Evolutionary conservation across 2,113 vertebrate genomes (phyloP), one percentile per base, ranked within the genome.

Genomic region (Tinamus guttatus): DNA sequence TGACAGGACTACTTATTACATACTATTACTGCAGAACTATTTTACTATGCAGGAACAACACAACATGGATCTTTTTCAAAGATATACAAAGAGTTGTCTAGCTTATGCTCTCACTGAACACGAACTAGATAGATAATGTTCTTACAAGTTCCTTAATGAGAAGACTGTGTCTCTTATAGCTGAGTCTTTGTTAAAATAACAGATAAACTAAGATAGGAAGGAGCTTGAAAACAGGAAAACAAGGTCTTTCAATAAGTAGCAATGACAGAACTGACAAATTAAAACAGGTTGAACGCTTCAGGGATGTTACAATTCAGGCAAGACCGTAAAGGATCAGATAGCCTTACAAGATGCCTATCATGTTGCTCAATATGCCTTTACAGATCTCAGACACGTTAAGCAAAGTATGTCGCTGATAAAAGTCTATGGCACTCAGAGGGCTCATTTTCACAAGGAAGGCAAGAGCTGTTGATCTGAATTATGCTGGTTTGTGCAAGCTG

Each of bases 151-250:
- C 85, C 45, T 86, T 90, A 91, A 88, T 83, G 51, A 81, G 59
- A 85, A 43, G 27, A 34, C 56, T 64, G 6, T 60, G 28, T 81
- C 71, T 90, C 12, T 16, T 69, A 2, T 74, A 93, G 64, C 60
- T 59, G 24, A 91, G 27, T 59, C 47, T 93, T 87, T 91, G 56
- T 86, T 94, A 64, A 18, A 64, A 67, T 64, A 92, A 81, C 80
- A 96, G 95, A 90, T 94, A 93, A 93, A 54, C 25, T 77, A 59
- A 88, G 64, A 71, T 69, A 93, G 76, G 85, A 95, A 92, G 41
- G 45, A 90, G 43, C 67, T 69, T 93, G 90, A 90, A 71, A 95
- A 93, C 68, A 62, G 25, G 32, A 91, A 49, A 76, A 13, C 7
- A 58, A 49, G 28, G 24, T 90, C 88, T 95, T 96, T 94, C 92